These are phyloP conservation scores for Noctua comes DNA, from an alignment of 2,888 invertebrate genomes.

Conservation along the genomic window DNA sequence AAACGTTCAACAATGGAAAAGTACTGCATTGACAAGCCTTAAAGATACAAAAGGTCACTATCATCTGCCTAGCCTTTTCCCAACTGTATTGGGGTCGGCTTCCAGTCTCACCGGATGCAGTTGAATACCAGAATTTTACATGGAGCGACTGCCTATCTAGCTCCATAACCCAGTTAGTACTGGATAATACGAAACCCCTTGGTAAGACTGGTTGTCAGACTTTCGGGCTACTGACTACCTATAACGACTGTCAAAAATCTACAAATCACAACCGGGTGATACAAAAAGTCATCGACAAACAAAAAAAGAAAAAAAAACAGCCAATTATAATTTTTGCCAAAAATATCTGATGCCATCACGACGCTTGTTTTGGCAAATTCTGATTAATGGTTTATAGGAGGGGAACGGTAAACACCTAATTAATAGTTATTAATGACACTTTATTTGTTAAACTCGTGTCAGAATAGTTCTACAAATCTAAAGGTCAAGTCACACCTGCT, in stretches of 20 bases:
- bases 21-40: background rate
- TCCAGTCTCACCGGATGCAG: too few relatives aligned
- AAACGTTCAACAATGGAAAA: background rate
- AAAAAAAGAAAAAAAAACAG: background rate
- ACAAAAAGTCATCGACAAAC: background rate
- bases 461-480: constrained; percentile 17
- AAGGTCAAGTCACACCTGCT: constrained; percentile 33
- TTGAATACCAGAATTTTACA: too few relatives aligned
- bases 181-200: too few relatives aligned
- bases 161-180: too few relatives aligned
- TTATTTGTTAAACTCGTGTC: constrained; percentile 38
- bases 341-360: constrained; percentile 14
- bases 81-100: too few relatives aligned
- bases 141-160: too few relatives aligned
- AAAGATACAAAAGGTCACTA: background rate
- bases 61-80: too few relatives aligned
- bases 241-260: too few relatives aligned
- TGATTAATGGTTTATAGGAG: constrained; percentile 52
- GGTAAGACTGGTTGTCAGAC: too few relatives aligned
- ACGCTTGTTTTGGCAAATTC: constrained; percentile 49
- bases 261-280: too few relatives aligned
- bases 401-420: constrained; percentile 51
- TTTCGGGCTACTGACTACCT: too few relatives aligned
- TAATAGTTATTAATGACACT: constrained; percentile 57
- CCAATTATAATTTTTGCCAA: constrained; percentile 6